Evolutionary conservation across 2,888 invertebrate genomes (phyloP).

Genomic region (Elegia similella): DNA sequence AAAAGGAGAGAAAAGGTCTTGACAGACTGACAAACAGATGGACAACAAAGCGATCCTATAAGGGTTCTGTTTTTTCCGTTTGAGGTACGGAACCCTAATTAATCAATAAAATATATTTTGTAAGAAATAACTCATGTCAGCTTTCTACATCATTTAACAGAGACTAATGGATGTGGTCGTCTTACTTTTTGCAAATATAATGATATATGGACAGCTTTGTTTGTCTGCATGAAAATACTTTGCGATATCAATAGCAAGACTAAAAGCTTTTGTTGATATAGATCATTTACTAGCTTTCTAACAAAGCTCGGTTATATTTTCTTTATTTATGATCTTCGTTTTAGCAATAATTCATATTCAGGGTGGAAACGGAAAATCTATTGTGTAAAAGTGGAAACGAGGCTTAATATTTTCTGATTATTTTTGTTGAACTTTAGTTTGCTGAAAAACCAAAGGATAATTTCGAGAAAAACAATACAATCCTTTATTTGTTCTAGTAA

Average conservation of each 20-base stretch:
- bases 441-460: too few species aligned
- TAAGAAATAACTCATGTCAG: constrained; percentile 57
- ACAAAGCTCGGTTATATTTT: not conserved
- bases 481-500: too few species aligned
- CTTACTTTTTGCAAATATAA: constrained; percentile 52
- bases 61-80: too few species aligned
- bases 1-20: too few species aligned
- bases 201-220: constrained; percentile 24
- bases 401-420: too few species aligned
- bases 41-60: too few species aligned
- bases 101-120: constrained; percentile 29
- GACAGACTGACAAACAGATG: too few species aligned
- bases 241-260: constrained; percentile 7
- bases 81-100: too few species aligned
- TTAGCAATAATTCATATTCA: not conserved
- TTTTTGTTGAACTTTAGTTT: too few species aligned
- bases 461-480: too few species aligned
- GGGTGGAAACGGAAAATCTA: not conserved
- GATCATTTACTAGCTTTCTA: constrained; percentile 1
- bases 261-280: constrained; percentile 22
- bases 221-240: constrained; percentile 22
- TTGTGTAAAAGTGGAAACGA: too few species aligned
- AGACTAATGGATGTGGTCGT: constrained; percentile 75
- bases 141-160: constrained; percentile 73
- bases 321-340: not conserved